These are phyloP conservation scores for Porphyrio hochstetteri DNA, from an alignment of 2,113 vertebrate genomes.

Conservation along the genomic window DNA sequence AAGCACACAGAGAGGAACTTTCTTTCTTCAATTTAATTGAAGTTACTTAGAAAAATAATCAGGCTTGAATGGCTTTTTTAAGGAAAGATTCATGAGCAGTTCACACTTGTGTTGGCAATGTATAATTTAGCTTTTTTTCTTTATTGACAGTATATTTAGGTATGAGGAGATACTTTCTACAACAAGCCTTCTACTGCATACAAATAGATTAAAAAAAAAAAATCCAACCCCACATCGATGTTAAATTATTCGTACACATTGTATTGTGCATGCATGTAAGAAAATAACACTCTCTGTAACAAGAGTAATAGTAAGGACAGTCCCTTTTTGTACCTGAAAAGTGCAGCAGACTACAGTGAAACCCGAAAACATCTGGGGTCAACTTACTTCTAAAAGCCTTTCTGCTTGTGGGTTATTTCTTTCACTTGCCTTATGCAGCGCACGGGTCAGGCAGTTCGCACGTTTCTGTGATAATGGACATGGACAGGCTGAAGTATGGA, in stretches of 20 bases:
- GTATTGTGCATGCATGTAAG: slow-evolving; percentile 74
- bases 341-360: slow-evolving; percentile 50
- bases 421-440: background rate
- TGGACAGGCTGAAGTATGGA: background rate
- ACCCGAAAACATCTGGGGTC: slow-evolving; percentile 23
- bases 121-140: slow-evolving; percentile 71
- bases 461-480: background rate
- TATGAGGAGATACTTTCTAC: slow-evolving; percentile 71
- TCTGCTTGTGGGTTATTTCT: background rate
- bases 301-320: slow-evolving; percentile 72
- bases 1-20: slow-evolving; percentile 65
- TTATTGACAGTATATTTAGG: slow-evolving; percentile 71
- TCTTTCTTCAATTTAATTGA: slow-evolving; percentile 82
- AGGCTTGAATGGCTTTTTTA: slow-evolving; percentile 81
- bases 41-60: slow-evolving; percentile 87
- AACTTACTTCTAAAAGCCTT: slow-evolving; percentile 43
- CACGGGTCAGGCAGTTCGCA: slow-evolving; percentile 10
- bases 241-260: slow-evolving; percentile 68
- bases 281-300: slow-evolving; percentile 75
- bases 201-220: slow-evolving; percentile 71
- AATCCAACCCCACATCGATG: slow-evolving; percentile 66
- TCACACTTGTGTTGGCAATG: slow-evolving; percentile 73
- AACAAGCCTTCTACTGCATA: slow-evolving; percentile 75
- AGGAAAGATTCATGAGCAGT: slow-evolving; percentile 76
- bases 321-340: slow-evolving; percentile 73